Evolutionary conservation across 2,888 invertebrate species (phyloP), one percentile per base, ranked within the genome.

Genomic region (Dilophus febrilis): DNA sequence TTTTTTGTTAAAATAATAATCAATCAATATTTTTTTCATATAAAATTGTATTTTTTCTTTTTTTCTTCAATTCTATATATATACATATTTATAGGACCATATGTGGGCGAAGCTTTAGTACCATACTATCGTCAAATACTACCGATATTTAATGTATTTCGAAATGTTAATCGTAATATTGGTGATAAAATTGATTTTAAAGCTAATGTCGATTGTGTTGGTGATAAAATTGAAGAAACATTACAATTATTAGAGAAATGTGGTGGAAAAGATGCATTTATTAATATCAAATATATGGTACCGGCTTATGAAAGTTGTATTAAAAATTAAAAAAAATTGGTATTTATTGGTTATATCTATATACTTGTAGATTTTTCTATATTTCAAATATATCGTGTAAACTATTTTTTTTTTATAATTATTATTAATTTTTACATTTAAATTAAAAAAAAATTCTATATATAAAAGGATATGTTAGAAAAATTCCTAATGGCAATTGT

Each of bases 241-340:
- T 66, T 97, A 40, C 86, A 91, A 64, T 67, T 85, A 38, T 67
- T 97, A 44, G 97, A 97, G 59, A 70, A 74, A 51, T 84, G 83
- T 53, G 97, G 95, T 2, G 95, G 95, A 1, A 84, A 87, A 40
- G 90, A 94, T 58, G 92, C 95, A 2, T 94, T 88, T 58, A 91
- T 94, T 53, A 95, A 95, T 61, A 95, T 97, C 53, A 95, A 97
- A 64, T 97, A 97, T 61, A 85, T 95, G 75, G 76, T 97, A 50
- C 95, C 95, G 1, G 94, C 94, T n/a, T 97, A 95, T 55, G 92
- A 95, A 61, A 94, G 94, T 13, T 85, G 81, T 53, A 70, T 81
- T 49, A 65, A 74, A 51, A 79, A 80, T 60, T 77, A 64, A 22
- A n/a, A n/a, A n/a, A n/a, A n/a, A n/a, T n/a, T n/a, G n/a, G n/a